Evolutionary conservation across 2,888 invertebrate species (phyloP), one percentile per base, ranked within the genome.

Genomic region (Sarcophaga variegata): DNA sequence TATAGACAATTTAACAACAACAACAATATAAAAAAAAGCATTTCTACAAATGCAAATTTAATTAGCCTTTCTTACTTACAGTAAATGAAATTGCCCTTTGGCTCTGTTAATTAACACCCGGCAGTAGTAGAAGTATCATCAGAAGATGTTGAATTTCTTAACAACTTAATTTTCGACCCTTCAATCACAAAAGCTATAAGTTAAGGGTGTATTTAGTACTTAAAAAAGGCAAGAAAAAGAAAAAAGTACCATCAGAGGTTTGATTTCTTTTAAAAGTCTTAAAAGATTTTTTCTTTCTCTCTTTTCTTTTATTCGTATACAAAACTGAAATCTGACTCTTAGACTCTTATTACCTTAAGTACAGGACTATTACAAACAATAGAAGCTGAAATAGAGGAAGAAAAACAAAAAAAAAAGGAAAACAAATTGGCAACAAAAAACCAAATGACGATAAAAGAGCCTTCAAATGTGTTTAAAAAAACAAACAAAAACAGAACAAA

Each of bases 151-250:
- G 17, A 27, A 71, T 72, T 75, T 71, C 60, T 22, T 77, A 85
- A 75, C 45, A 71, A 85, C 77, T 47, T 78, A 85, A 88, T 83
- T 83, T 88, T 75, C 81, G 54, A 81, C 77, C 85, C 85, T 85
- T 85, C 49, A 76, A 71, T 66, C 17, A 76, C 37, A 72, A 59
- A n/a, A 47, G 25, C 12, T 3, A 72, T 66, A 71, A 63, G n/a
- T 77, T 27, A 4, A 69, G 20, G 37, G 37, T 37, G 37, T 10
- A 37, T 37, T 37, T 37, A 37, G 37, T 37, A 37, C 37, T 37
- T 10, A 37, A 37, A 37, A 37, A 37, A 37, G 37, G 70, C 11
- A 69, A 74, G 8, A 14, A 62, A 78, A 37, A 49, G 14, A n/a
- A 62, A 79, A 37, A 49, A 10, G 14, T 64, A n/a, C 22, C n/a